Evolutionary conservation across 2,888 invertebrate species (phyloP), one percentile per base, ranked within the genome.

Genomic region (Sthenelais limicola): DNA sequence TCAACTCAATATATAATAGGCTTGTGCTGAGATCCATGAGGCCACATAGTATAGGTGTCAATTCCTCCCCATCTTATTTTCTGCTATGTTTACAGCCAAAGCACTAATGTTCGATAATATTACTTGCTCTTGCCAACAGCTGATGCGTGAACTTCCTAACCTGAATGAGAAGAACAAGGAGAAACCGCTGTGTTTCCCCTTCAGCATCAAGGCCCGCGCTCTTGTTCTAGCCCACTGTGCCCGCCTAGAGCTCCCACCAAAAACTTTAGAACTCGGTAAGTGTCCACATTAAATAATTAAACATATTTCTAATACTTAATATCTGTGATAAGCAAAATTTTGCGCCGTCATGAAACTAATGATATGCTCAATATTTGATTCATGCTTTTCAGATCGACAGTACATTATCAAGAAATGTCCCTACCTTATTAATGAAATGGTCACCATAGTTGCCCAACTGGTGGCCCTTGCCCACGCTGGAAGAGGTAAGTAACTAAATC

Each of bases 111-210:
- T n/a, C n/a, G n/a, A n/a, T n/a, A n/a, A n/a, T n/a, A n/a, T n/a
- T n/a, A n/a, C n/a, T n/a, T n/a, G n/a, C n/a, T n/a, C n/a, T n/a
- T 51, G n/a, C 5, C 74, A 78, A 1, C 78, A 88, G 94, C 90
- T 99, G 71, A 94, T 99, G 74, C 94, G 94, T 78, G 94, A 95
- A 82, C 89, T 99, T 66, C 93, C 94, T 0, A 94, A 97, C 88
- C 90, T 99, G 33, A 94, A 94, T 77, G 98, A 98, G 87, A 98
- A 98, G 89, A 98, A 97, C 87, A 96, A 96, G 84, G 98, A 99
- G 86, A 91, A 93, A 78, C 98, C 98, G 0, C 90, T 99, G 24
- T 97, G 97, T 87, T 83, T 80, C 68, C 91, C 93, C 69, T 98
- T 98, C 90, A 97, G 97, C 81, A 84, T 91, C 48, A 91, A 91